Evolutionary conservation across 1,140 invertebrate species (phyloP).

Genomic region (Drosophila trapezifrons): DNA sequence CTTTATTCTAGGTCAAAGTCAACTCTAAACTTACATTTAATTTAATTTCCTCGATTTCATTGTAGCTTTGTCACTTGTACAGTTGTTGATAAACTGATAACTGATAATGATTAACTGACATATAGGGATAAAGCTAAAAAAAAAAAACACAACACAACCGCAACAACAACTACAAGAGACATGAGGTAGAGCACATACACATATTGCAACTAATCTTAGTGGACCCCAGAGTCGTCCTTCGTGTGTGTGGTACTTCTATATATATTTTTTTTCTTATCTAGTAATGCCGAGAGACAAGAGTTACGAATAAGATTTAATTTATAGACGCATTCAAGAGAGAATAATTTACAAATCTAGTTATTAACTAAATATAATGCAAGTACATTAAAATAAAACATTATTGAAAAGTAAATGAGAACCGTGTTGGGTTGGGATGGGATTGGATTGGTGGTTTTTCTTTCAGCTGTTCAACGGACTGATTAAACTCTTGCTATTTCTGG

Average conservation of each 20-base stretch:
- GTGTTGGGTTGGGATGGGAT: not conserved
- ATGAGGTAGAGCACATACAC: conserved; percentile 60
- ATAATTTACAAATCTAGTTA: conserved; percentile 80
- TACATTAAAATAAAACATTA: conserved; percentile 71
- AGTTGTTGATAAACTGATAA: conserved; percentile 67
- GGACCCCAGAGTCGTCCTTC: conserved; percentile 43
- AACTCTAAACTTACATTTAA: conserved; percentile 9
- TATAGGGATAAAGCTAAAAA: conserved; percentile 25
- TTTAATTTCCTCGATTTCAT: conserved; percentile 53
- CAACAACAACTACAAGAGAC: conserved; percentile 30
- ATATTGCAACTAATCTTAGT: conserved; percentile 48
- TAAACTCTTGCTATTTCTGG: too few relatives aligned
- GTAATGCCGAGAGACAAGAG: conserved; percentile 72
- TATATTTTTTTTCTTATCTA: conserved; percentile 76
- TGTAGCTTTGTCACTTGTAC: conserved; percentile 73
- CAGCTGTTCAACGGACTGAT: too few relatives aligned
- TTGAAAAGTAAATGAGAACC: conserved; percentile 49
- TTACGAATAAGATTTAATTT: conserved; percentile 76
- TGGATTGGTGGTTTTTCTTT: not conserved
- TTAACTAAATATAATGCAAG: conserved; percentile 72
- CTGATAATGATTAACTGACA: conserved; percentile 33
- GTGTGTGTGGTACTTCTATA: conserved; percentile 58
- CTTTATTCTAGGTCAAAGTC: conserved; percentile 18
- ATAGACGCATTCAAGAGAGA: conserved; percentile 76
- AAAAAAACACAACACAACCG: not conserved